Evolutionary conservation across 1,140 invertebrate species (phyloP).

Genomic region (Globodera ellingtonae): DNA sequence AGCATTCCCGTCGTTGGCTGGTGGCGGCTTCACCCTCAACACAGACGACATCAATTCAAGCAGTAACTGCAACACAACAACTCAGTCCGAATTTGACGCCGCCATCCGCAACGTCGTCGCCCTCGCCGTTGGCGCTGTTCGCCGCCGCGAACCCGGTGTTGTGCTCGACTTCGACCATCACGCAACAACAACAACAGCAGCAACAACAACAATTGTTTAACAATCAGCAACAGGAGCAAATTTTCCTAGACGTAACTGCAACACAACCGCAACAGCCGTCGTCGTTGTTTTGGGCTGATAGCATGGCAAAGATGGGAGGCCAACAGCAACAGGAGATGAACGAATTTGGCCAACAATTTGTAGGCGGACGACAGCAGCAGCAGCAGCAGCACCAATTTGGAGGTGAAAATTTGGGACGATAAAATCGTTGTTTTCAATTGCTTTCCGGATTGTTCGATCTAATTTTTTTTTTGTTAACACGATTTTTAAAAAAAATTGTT

Average conservation of each 20-base stretch:
- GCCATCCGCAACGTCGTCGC: background rate
- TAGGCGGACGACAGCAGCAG: background rate
- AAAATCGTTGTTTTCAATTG: background rate
- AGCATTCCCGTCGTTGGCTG: background rate
- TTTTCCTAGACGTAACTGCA: background rate
- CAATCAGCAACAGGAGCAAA: background rate
- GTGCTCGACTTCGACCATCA: background rate
- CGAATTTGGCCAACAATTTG: background rate
- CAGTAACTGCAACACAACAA: background rate
- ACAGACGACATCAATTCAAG: background rate
- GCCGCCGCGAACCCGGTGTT: background rate
- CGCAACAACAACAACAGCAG: background rate
- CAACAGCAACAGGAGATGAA: background rate
- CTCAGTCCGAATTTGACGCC: background rate
- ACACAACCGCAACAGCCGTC: background rate
- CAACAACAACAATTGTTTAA: background rate
- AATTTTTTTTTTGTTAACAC: no score
- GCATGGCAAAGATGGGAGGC: background rate
- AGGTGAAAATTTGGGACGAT: background rate
- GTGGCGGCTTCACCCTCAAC: background rate
- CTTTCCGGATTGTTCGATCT: background rate
- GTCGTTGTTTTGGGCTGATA: background rate
- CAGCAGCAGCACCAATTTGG: background rate
- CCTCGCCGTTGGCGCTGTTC: background rate
- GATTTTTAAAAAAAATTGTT: no score